phyloP scores from a whole-genome alignment of 2,888 invertebrate species.

The Leptinotarsa tumamoca region DNA sequence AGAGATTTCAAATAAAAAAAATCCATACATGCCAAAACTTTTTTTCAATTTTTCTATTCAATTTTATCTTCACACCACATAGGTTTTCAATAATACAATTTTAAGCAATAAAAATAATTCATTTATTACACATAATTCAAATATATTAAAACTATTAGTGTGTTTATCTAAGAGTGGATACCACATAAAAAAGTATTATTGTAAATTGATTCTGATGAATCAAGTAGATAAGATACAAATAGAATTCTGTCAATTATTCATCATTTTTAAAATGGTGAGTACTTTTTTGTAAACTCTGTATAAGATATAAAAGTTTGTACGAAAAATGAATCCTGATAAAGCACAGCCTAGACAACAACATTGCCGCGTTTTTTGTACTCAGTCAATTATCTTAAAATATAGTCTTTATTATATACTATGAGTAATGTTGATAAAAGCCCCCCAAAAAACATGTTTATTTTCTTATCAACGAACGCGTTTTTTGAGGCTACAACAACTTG shows the following conservation, averaged over 20 bases:
- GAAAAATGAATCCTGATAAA: conserved; percentile 39
- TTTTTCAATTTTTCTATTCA: too few relatives aligned
- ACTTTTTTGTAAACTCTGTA: conserved; percentile 3
- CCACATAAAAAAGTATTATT: not conserved
- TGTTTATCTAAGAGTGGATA: not conserved
- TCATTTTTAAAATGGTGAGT: not conserved
- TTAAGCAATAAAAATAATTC: not conserved
- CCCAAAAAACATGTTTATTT: too few relatives aligned
- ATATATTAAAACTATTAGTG: not conserved
- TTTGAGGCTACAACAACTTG: too few relatives aligned
- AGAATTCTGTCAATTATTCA: too few relatives aligned
- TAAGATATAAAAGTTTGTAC: conserved; percentile 32
- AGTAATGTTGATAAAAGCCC: too few relatives aligned
- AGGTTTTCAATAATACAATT: not conserved
- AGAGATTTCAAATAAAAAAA: too few relatives aligned
- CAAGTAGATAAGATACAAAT: too few relatives aligned
- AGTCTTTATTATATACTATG: too few relatives aligned
- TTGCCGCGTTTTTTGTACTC: conserved; percentile 40
- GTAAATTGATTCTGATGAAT: too few relatives aligned
- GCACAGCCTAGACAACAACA: conserved; percentile 43
- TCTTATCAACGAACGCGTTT: too few relatives aligned
- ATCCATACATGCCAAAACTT: too few relatives aligned
- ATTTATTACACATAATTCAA: not conserved
- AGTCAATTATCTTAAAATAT: conserved; percentile 28
- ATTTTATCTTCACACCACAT: too few relatives aligned